Evolutionary conservation across 2,113 vertebrate genomes (phyloP).

Genomic region (Sturnira hondurensis): DNA sequence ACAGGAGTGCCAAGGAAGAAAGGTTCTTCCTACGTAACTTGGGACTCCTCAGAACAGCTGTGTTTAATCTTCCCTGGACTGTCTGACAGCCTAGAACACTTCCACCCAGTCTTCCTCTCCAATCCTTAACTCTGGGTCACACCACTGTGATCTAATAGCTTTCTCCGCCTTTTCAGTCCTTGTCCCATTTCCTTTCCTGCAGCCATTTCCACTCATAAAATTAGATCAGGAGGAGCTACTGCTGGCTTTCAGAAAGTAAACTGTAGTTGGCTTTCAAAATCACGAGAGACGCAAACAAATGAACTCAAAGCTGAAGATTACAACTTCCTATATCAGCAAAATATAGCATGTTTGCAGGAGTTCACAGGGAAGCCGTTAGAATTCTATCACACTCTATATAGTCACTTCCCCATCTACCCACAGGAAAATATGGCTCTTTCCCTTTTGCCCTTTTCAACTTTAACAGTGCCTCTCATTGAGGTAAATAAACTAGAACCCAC

Average conservation of each 20-base stretch:
- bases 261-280: not conserved
- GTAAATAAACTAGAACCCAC: not conserved
- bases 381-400: not conserved
- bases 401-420: not conserved
- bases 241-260: not conserved
- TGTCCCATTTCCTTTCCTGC: not conserved
- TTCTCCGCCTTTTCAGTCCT: not conserved
- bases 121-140: not conserved
- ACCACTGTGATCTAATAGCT: not conserved
- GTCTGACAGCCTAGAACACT: not conserved
- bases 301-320: not conserved
- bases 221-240: not conserved
- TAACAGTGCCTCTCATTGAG: not conserved
- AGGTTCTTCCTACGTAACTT: not conserved
- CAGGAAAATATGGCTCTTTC: not conserved
- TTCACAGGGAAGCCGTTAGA: not conserved
- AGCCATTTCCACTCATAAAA: not conserved
- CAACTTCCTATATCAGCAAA: not conserved
- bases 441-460: not conserved
- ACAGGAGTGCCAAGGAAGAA: not conserved
- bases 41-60: not conserved
- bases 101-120: not conserved
- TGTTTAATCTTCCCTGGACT: not conserved
- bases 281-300: not conserved
- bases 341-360: not conserved